phyloP scores from a whole-genome alignment of 2,113 vertebrate genomes.

The Ageneiosus marmoratus region DNA sequence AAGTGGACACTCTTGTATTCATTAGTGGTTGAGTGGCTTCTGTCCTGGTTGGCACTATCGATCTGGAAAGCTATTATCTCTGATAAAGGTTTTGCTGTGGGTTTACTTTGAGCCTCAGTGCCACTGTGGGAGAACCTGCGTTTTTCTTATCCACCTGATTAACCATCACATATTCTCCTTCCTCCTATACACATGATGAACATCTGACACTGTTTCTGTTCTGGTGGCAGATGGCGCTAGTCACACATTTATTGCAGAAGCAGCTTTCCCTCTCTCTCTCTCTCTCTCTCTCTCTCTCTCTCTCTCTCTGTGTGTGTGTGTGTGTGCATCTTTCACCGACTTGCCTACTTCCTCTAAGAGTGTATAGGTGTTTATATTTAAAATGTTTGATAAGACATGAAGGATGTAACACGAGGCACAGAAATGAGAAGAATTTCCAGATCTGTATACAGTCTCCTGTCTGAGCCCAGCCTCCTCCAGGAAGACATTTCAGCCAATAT shows the following conservation, averaged over 20 bases:
- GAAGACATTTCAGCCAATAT: slow-evolving; percentile 69
- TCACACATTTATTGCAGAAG: slow-evolving; percentile 42
- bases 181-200: background rate
- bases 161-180: slow-evolving; percentile 19
- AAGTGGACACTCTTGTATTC: slow-evolving; percentile 64
- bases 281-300: background rate
- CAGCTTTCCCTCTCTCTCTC: too few species aligned
- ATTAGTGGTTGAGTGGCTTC: slow-evolving; percentile 75
- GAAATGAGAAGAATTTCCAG: background rate
- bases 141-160: background rate
- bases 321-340: background rate
- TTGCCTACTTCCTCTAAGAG: slow-evolving; percentile 7
- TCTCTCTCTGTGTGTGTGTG: too few species aligned
- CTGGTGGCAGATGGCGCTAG: slow-evolving; percentile 70
- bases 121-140: slow-evolving; percentile 31
- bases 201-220: background rate
- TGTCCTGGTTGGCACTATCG: slow-evolving; percentile 69
- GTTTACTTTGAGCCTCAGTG: slow-evolving; percentile 58
- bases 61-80: slow-evolving; percentile 63
- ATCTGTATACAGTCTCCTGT: background rate
- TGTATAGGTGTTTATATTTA: background rate
- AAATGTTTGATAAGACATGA: background rate
- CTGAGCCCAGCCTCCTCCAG: slow-evolving; percentile 45
- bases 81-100: slow-evolving; percentile 63
- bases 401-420: background rate